Base-by-base conservation (phyloP, 92 coral and sea anemone species). In the Paramuricea clavata region DNA sequence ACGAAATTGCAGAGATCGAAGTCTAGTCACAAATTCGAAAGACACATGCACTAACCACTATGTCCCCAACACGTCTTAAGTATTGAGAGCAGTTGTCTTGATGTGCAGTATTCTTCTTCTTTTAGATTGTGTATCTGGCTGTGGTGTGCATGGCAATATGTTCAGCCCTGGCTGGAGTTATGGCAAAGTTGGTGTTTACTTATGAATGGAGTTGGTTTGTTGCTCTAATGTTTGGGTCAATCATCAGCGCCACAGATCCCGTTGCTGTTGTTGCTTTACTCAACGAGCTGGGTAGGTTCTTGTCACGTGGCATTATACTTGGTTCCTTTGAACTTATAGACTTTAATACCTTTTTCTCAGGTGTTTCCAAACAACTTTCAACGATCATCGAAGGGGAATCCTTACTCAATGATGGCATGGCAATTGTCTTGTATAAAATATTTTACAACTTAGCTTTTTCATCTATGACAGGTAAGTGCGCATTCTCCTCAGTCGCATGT, bases 351-450 rank as follows among this genome's bases (percentile, higher is more conserved):
- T 72, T 35, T 32, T 11, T 72, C 30, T 13, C 31, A 97, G 99
- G 99, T 78, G 94, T 95, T 34, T 91, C 97, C 21, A 97, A 97
- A 69, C 99, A 97, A 73, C 89, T 97, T 32, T 94, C 97, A 42
- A 97, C 99, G 6, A 97, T 97, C 83, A 97, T 97, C 21, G 99
- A 97, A 71, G 99, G 99, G 30, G 99, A 97, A 82, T 97, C 99
- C 0, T 69, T 97, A 15, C 81, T 97, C 57, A 97, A 97, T 76
- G 99, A 97, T 83, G 99, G 99, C 23, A 97, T 97, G 99, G 99
- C 99, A 5, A 97, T 97, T 73, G 99, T 97, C 21, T 61, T 97
- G 88, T 97, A 97, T 90, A 97, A 97, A 91, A 97, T 97, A 30
- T 97, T 97, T 83, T 97, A 87, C 84, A 97, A 94, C 86, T 92